Evolutionary conservation across 2,797 vertebrate species (phyloP), one percentile per base, ranked within the genome.

Genomic region (Sylvilagus floridanus): DNA sequence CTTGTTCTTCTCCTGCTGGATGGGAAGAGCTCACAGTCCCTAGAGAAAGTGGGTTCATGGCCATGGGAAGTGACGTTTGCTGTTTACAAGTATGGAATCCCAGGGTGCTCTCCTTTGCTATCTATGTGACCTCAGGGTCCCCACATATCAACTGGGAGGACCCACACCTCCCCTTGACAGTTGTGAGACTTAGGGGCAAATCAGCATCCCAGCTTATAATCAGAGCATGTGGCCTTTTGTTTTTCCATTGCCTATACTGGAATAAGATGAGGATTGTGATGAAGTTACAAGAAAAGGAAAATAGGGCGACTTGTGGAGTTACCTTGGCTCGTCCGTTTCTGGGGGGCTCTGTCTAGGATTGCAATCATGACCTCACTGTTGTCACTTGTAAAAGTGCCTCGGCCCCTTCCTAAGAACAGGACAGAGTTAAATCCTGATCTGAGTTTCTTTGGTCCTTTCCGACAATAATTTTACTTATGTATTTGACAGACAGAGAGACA

Each of bases 281-380:
- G 22, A 17, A 60, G 13, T 83, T 65, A 60, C 30, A 71, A 42
- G n/a, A 62, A 69, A 94, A 88, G 60, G 42, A 88, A 96, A 89
- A 84, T 4, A 21, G 5, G 16, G 71, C 22, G 7, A 1, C 30
- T 90, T 91, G 84, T 82, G 26, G 60, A 72, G 73, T 82, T 72
- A 83, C 60, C 65, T 12, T 60, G 71, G 21, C n/a, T 77, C 26
- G 66, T 88, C 79, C 30, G 5, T 66, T 95, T 65, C 10, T 11
- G 2, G 57, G 60, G 65, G 52, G 11, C 35, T 47, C 11, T 42
- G 30, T 26, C 90, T 37, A 63, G 60, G 68, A 75, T 63, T 42
- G 78, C 84, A 82, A 54, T 86, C 42, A 57, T 14, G 21, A 54
- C 12, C 47, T 83, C 30, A 42, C 4, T 50, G 1, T 28, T 91